Percentiles rank a stretch among this genome's conserved stretches.
Conservation (phyloP, 2,888 invertebrate species). For the Philereme vetulata region DNA sequence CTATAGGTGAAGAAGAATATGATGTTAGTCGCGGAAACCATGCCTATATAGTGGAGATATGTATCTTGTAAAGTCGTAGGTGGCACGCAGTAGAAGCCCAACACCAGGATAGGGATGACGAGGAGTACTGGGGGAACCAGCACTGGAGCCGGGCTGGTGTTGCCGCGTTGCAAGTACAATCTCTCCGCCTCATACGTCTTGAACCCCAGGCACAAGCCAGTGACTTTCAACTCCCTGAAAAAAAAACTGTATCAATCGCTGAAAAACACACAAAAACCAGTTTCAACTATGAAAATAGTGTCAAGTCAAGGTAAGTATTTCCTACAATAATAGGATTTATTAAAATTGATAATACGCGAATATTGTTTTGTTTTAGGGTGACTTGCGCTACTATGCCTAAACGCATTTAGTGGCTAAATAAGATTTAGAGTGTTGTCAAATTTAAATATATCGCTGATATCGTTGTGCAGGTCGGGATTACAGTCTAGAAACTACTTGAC, state of each 20-base stretch:
- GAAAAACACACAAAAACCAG: not conserved
- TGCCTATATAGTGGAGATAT: conserved; percentile 64
- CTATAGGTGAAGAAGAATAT: conserved; percentile 64
- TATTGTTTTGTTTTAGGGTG: not conserved
- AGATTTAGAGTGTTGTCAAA: too few relatives aligned
- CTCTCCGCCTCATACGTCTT: conserved; percentile 62
- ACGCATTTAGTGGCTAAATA: too few relatives aligned
- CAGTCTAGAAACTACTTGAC: too few relatives aligned
- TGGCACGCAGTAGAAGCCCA: conserved; percentile 67
- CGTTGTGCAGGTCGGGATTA: too few relatives aligned
- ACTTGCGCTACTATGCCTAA: too few relatives aligned
- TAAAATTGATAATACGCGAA: not conserved
- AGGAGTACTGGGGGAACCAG: conserved; percentile 72
- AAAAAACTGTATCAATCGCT: conserved; percentile 1
- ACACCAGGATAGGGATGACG: conserved; percentile 68
- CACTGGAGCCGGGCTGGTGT: conserved; percentile 66
- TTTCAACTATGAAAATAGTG: not conserved
- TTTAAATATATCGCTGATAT: too few relatives aligned
- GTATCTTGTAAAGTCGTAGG: conserved; percentile 47
- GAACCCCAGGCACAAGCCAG: conserved; percentile 71
- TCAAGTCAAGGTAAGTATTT: not conserved
- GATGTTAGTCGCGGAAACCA: conserved; percentile 67
- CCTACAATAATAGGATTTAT: too few relatives aligned
- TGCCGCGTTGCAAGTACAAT: conserved; percentile 60
- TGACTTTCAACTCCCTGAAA: conserved; percentile 72